Evolutionary conservation across 2,888 invertebrate species (phyloP), one percentile per base, ranked within the genome.

Genomic region (Leptinotarsa peninsularis): DNA sequence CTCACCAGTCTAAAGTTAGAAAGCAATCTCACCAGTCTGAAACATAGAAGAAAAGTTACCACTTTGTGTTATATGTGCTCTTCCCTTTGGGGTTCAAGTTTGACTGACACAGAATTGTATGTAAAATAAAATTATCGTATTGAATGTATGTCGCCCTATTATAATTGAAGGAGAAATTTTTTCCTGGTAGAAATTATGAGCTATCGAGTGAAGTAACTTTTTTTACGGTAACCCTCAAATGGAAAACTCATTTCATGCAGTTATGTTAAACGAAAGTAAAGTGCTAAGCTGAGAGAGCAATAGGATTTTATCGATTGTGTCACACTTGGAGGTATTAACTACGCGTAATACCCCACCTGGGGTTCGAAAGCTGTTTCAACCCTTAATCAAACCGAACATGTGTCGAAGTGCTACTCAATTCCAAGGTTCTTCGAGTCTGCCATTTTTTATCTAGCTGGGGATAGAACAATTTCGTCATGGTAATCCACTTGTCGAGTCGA

Each of bases 251-350:
- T 18, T 10, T 18, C 18, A 54, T n/a, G 54, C 54, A 54, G 54
- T 54, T 54, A 18, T 54, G 18, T 7, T 14, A 18, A n/a, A 54
- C 14, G 60, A 21, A 60, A 23, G 60, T 13, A 23, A 17, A 60
- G 60, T 60, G 60, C 60, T 27, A 15, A 27, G 60, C 60, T 21
- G 21, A 23, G 23, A 60, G 27, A 13, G 27, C 17, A 60, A 4
- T 21, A 23, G 23, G 15, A 17, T 60, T 23, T 60, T 21, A 27
- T 60, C 60, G 60, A 60, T 60, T 17, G 2, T 14, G 4, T 27
- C 60, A 14, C 27, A 60, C 60, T 27, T 23, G 60, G 60, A 60
- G 60, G 27, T 27, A 23, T 21, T 60, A 60, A 60, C 60, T 60
- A 27, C 60, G 60, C 60, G 60, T 23, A 15, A 60, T 23, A 60